phyloP scores from a whole-genome alignment of 2,888 invertebrate species.

The Drosophila meridiana region DNA sequence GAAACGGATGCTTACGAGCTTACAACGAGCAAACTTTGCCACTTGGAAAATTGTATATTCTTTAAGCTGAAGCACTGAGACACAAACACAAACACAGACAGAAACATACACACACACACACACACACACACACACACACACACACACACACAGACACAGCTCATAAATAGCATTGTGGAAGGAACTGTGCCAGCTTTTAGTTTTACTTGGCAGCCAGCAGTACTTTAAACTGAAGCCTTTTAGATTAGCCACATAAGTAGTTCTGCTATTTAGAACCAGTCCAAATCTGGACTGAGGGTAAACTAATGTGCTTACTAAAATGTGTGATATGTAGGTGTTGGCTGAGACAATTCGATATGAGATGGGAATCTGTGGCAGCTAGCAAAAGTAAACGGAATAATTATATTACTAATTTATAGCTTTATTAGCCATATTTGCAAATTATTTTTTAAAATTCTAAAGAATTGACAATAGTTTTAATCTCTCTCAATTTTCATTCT shows the following conservation, averaged over 20 bases:
- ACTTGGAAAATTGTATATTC: slow-evolving; percentile 54
- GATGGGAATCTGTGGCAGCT: not conserved
- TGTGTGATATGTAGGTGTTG: not conserved
- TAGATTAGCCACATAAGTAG: slow-evolving; percentile 60
- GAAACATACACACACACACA: not conserved
- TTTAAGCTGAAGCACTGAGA: slow-evolving; percentile 44
- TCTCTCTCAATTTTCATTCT: too few species aligned
- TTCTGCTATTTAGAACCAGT: slow-evolving; percentile 24
- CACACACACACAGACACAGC: not conserved
- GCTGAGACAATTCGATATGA: not conserved
- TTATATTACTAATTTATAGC: too few species aligned
- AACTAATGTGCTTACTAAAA: not conserved
- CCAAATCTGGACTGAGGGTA: not conserved
- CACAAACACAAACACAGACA: slow-evolving; percentile 16
- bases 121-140: not conserved
- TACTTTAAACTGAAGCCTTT: slow-evolving; percentile 43
- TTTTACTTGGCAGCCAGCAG: slow-evolving; percentile 56
- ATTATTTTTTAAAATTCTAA: too few species aligned
- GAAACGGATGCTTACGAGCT: slow-evolving; percentile 51
- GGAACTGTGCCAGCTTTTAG: slow-evolving; percentile 41
- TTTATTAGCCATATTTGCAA: too few species aligned
- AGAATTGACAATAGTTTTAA: too few species aligned
- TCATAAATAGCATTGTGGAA: slow-evolving; percentile 43
- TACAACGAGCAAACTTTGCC: slow-evolving; percentile 58
- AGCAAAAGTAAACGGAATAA: not conserved